Conservation (phyloP, 2,888 invertebrate genomes). For the Eretmocerus hayati region DNA sequence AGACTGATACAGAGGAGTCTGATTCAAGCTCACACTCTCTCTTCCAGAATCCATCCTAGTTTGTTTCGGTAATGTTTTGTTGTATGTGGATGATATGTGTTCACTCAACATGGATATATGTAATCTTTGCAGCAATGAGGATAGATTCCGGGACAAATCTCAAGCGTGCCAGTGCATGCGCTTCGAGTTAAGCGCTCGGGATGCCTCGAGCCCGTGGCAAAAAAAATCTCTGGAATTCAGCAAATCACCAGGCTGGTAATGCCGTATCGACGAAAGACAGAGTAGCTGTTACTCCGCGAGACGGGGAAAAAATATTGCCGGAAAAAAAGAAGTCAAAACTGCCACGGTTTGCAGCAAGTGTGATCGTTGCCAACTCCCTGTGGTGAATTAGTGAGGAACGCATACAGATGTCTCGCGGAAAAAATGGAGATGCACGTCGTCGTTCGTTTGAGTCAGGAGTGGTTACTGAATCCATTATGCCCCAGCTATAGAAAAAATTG, state of each 20-base stretch:
- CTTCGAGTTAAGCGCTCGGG: not conserved
- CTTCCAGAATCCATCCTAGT: too few species aligned
- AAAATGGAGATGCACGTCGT: too few species aligned
- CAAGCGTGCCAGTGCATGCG: slow-evolving; percentile 3
- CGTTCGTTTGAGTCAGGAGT: too few species aligned
- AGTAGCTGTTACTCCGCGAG: too few species aligned
- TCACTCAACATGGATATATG: too few species aligned
- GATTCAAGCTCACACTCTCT: too few species aligned
- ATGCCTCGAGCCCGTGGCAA: not conserved
- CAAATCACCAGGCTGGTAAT: not conserved
- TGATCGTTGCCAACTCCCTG: slow-evolving; percentile 12
- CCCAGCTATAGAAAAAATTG: too few species aligned
- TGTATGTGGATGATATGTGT: too few species aligned
- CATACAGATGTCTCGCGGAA: not conserved
- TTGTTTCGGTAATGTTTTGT: too few species aligned
- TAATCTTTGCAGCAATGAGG: too few species aligned
- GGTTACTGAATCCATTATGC: too few species aligned
- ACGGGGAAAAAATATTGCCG: not conserved
- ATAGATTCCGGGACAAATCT: slow-evolving; percentile 1
- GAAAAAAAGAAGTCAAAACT: not conserved
- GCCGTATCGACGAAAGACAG: not conserved
- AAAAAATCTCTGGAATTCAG: not conserved
- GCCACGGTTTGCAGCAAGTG: slow-evolving; percentile 9
- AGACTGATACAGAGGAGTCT: too few species aligned
- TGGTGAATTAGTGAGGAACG: slow-evolving; percentile 11